Base-by-base conservation (phyloP, 2,888 invertebrate species). In the Hedya salicella region DNA sequence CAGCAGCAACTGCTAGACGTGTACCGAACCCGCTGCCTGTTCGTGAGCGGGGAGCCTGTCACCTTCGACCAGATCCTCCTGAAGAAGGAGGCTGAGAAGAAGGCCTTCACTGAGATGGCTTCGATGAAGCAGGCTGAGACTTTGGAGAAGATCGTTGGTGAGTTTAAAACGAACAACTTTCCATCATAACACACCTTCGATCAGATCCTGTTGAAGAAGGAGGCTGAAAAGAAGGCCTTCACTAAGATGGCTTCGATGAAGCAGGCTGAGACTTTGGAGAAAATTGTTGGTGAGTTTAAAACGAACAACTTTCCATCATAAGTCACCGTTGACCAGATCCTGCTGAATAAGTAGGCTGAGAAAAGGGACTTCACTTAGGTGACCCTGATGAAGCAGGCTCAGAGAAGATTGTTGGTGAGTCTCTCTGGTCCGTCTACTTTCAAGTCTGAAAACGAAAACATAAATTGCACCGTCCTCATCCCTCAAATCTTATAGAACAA, bases 41-140 rank as follows among this genome's bases (percentile, higher is more conserved):
- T 93, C 73, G 89, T 93, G 0, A 93, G 93, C 65, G 93, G 93
- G 0, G 88, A 91, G 44, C 85, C 91, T 0, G 86, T 93, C 14
- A 91, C 92, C 0, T 92, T 94, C 73, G 85, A 89, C 16, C 88
- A 90, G 73, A 88, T 94, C 3, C 79, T 93, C 44, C 76, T 93
- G 11, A 90, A 91, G 60, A 82, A 87, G 25, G 88, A 89, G 53
- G 91, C 91, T 0, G 89, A 89, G 60, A 88, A 87, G 64, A 91
- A 89, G 50, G 89, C 92, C 0, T 93, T 93, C 64, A 87, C 91
- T 0, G 92, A 93, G 73, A 89, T 93, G 82, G 93, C 94, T 5
- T 82, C 89, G 0, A 70, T 92, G 11, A 93, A 91, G 71, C 92
- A 92, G 69, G 90, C 91, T 0, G 92, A 92, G 73, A 93, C 92